These are phyloP conservation scores for Chelon labrosus DNA, from an alignment of 2,797 vertebrate species.

Conservation along the genomic window DNA sequence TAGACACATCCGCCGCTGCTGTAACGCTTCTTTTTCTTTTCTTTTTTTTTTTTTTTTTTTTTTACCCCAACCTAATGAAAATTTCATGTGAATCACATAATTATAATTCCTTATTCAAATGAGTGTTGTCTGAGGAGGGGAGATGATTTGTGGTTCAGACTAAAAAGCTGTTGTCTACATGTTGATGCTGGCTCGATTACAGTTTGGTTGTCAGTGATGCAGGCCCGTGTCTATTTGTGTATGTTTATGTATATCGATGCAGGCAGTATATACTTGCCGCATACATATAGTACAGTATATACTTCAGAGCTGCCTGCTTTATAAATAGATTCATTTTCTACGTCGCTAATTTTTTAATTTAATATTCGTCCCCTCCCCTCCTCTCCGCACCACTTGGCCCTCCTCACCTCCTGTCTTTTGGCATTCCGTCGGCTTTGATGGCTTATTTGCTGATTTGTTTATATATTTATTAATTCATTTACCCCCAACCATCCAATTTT, in stretches of 20 bases:
- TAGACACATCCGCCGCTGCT: slow-evolving; percentile 54
- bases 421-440: slow-evolving; percentile 69
- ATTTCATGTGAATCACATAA: slow-evolving; percentile 72
- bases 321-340: slow-evolving; percentile 67
- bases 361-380: slow-evolving; percentile 55
- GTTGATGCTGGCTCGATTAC: slow-evolving; percentile 24
- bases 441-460: slow-evolving; percentile 81
- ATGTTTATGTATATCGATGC: too few species aligned
- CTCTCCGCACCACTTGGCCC: slow-evolving; percentile 40
- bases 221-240: background rate
- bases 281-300: background rate
- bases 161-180: slow-evolving; percentile 37
- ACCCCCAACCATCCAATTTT: slow-evolving; percentile 89
- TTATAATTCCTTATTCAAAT: slow-evolving; percentile 73
- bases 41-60: slow-evolving; percentile 22
- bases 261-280: too few species aligned
- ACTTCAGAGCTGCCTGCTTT: slow-evolving; percentile 46
- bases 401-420: slow-evolving; percentile 69
- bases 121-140: slow-evolving; percentile 52
- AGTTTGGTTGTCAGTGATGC: background rate
- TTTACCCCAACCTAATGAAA: slow-evolving; percentile 67
- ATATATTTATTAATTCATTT: slow-evolving; percentile 80
- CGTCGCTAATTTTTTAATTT: slow-evolving; percentile 64
- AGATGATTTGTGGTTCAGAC: slow-evolving; percentile 46
- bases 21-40: slow-evolving; percentile 29